Base-by-base conservation (phyloP, 37 sponge, comb jelly and placozoan species). In the Theonella swinhoei region DNA sequence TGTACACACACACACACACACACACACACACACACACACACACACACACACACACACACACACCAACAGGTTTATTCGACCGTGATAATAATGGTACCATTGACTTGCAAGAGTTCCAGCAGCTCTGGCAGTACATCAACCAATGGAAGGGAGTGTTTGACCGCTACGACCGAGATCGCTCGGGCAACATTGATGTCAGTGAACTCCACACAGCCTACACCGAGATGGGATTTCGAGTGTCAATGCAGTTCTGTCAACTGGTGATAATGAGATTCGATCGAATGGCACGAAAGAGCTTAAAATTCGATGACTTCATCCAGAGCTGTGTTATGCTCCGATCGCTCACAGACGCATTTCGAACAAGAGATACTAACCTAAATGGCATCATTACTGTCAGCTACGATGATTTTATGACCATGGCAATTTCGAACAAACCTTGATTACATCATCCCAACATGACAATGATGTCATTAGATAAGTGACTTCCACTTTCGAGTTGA, bases 351-450 rank as follows among this genome's bases (percentile, higher is more conserved):
- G 79, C 87, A 22, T 95, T 95, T 83, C 72, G 64, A 32, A 68
- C 73, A 1, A 89, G 95, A 11, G 95, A 95, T 38, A 88, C 87
- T 37, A 88, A 91, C 77, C 64, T 43, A 0, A 80, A 83, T 65
- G 95, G 95, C 0, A 39, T 74, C 87, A 91, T 95, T 38, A 54
- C 54, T 0, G 87, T 95, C 61, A 80, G 74, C 87, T 95, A 95
- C 62, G 95, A 95, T 33, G 93, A 95, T 59, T 96, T 96, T 78
- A 79, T 96, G 87, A 88, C 83, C 31, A 96, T 96, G 94, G 88
- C 89, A 62, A 89, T 96, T 24, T 35, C 74, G 68, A 83, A 83
- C 80, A 96, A 88, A 64, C 95, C 95, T 68, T 94, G 71, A 90
- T 1, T 68, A 20, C 69, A 63, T 63, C 9, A 9, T 63, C 26